Evolutionary conservation across 2,888 invertebrate species (phyloP).

Genomic region (Pristionchus maxplancki): DNA sequence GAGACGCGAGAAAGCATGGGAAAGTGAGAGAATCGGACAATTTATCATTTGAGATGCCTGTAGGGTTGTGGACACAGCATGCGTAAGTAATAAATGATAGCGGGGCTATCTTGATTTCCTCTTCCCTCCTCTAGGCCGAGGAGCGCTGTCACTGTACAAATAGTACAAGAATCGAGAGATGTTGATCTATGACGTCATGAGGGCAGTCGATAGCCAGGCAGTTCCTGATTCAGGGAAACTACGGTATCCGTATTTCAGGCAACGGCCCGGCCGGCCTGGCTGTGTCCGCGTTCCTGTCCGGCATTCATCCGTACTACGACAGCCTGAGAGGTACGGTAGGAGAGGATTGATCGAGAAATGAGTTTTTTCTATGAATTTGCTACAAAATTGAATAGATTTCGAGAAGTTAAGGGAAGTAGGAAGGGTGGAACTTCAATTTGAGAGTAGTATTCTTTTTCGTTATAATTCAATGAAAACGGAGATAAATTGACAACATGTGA

Average conservation of each 20-base stretch:
- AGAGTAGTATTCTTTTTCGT: too few species aligned
- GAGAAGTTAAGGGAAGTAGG: neutral
- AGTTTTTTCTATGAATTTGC: neutral
- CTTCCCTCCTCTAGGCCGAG: neutral
- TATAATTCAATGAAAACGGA: too few species aligned
- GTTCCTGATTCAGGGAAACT: neutral
- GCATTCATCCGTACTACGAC: constrained; percentile 89
- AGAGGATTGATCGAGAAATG: neutral
- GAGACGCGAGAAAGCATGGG: too few species aligned
- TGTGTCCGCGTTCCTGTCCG: constrained; percentile 90
- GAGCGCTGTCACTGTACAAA: constrained; percentile 30
- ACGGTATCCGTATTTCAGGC: constrained; percentile 81
- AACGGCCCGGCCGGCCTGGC: constrained; percentile 94
- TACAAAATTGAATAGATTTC: neutral
- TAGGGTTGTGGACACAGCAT: too few species aligned
- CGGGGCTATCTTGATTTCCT: neutral
- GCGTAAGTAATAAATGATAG: neutral
- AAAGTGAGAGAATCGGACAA: too few species aligned
- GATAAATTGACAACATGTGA: too few species aligned
- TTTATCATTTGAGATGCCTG: too few species aligned
- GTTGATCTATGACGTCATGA: constrained; percentile 41
- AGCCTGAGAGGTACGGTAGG: constrained; percentile 79
- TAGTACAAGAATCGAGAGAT: constrained; percentile 21
- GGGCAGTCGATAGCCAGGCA: neutral
- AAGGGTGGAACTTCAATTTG: too few species aligned